Percentiles rank a stretch among this genome's conserved stretches.
These are phyloP conservation scores for Myathropa florea DNA, from an alignment of 2,888 invertebrate species.

Conservation along the genomic window DNA sequence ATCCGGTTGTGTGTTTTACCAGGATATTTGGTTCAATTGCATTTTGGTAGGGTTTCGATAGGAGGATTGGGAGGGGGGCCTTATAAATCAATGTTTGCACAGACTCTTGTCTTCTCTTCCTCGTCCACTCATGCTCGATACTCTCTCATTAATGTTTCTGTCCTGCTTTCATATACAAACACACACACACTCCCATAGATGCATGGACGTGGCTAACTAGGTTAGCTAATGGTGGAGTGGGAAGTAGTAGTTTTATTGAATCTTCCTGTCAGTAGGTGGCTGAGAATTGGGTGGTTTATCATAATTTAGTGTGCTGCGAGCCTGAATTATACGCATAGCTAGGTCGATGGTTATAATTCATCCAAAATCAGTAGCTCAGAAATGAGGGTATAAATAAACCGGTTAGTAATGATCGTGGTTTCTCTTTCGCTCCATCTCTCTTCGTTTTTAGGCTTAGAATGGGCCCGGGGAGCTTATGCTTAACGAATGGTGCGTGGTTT, in stretches of 20 bases:
- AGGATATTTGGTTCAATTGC: slow-evolving; percentile 58
- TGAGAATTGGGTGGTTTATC: slow-evolving; percentile 29
- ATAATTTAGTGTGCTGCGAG: slow-evolving; percentile 43
- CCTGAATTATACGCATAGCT: slow-evolving; percentile 11
- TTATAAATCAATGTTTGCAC: slow-evolving; percentile 56
- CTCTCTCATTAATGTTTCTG: no score
- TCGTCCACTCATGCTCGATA: not conserved
- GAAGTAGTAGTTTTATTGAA: slow-evolving; percentile 35
- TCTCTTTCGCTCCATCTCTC: not conserved
- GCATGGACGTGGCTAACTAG: not conserved
- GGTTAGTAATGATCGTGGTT: not conserved
- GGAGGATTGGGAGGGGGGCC: not conserved
- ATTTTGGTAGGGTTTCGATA: not conserved
- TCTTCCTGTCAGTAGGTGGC: slow-evolving; percentile 41
- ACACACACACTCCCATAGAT: not conserved
- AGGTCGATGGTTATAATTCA: not conserved
- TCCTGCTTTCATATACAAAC: not conserved
- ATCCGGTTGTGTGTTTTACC: slow-evolving; percentile 53
- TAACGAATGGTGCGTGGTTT: not conserved
- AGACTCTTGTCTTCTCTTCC: not conserved
- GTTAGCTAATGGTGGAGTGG: not conserved
- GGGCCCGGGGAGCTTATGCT: not conserved
- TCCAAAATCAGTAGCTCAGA: not conserved
- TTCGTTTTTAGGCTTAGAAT: not conserved
- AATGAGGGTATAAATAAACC: not conserved